These are phyloP conservation scores for Gavialis gangeticus DNA, from an alignment of 2,113 vertebrate genomes.

Conservation along the genomic window DNA sequence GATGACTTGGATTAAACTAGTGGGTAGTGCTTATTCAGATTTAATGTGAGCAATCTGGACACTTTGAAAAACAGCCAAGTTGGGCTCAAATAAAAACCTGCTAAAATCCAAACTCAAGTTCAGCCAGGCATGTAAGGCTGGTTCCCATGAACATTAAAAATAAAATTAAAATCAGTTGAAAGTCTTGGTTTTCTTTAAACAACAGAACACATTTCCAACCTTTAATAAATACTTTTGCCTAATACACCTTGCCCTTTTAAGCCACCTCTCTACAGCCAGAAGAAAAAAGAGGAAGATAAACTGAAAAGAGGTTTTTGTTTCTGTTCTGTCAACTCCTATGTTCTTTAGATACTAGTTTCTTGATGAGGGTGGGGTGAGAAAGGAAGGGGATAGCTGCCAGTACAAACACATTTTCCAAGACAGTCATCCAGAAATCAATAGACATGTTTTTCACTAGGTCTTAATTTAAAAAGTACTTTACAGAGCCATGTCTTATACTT, in stretches of 20 bases:
- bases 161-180: conserved; percentile 81
- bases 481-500: conserved; percentile 65
- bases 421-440: conserved; percentile 63
- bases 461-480: conserved; percentile 74
- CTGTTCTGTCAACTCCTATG: background rate
- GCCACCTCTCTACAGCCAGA: conserved; percentile 41
- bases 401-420: conserved; percentile 69
- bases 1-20: conserved; percentile 77
- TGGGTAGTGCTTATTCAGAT: conserved; percentile 75
- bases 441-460: conserved; percentile 59
- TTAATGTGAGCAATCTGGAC: conserved; percentile 78
- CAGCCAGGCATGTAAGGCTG: conserved; percentile 72
- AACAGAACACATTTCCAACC: conserved; percentile 38
- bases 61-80: conserved; percentile 81
- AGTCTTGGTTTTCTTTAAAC: conserved; percentile 66
- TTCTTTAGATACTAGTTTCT: conserved; percentile 11
- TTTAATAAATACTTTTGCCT: conserved; percentile 60
- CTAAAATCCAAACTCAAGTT: conserved; percentile 78
- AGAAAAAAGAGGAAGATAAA: conserved; percentile 16
- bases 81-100: conserved; percentile 78
- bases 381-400: conserved; percentile 45
- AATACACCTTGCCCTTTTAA: conserved; percentile 59
- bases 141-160: conserved; percentile 79
- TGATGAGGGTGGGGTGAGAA: conserved; percentile 25
- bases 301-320: conserved; percentile 11